These are phyloP conservation scores for Sphenodon punctatus DNA, from an alignment of 2,797 vertebrate species.

Conservation along the genomic window DNA sequence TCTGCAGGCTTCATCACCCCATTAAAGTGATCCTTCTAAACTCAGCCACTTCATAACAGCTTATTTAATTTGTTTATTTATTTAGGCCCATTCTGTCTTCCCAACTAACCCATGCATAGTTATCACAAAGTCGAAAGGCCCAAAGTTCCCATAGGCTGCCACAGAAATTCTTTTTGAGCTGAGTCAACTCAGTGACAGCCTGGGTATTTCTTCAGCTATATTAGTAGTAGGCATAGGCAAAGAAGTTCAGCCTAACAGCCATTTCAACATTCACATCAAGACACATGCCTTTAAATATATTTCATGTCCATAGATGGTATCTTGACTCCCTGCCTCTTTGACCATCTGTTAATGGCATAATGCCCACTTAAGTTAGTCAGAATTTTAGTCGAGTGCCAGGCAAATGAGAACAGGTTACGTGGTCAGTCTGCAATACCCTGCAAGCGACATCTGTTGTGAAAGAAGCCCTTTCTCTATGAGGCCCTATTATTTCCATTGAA, in stretches of 20 bases:
- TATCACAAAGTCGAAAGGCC: not conserved
- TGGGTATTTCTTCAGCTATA: not conserved
- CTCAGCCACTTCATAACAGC: not conserved
- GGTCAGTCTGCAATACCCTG: not conserved
- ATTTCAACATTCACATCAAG: not conserved
- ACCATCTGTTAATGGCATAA: slow-evolving; percentile 53
- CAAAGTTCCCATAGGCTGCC: slow-evolving; percentile 16
- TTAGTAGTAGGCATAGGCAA: not conserved
- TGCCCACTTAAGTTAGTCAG: slow-evolving; percentile 40
- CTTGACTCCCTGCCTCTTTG: not conserved
- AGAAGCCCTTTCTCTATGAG: slow-evolving; percentile 19
- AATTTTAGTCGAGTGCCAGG: slow-evolving; percentile 36
- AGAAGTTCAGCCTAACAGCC: slow-evolving; percentile 35
- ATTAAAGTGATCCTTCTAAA: not conserved
- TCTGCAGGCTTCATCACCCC: not conserved
- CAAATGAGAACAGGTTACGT: not conserved
- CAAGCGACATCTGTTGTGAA: slow-evolving; percentile 40
- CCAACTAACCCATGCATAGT: not conserved
- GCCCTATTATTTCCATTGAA: slow-evolving; percentile 26
- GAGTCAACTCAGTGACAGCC: not conserved
- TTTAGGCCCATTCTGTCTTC: not conserved
- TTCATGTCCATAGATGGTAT: not conserved
- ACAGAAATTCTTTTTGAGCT: slow-evolving; percentile 26
- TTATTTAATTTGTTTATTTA: too few relatives aligned
- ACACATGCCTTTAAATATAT: not conserved